These are phyloP conservation scores for Enhydra lutris DNA, from an alignment of 2,113 vertebrate genomes.

Conservation along the genomic window DNA sequence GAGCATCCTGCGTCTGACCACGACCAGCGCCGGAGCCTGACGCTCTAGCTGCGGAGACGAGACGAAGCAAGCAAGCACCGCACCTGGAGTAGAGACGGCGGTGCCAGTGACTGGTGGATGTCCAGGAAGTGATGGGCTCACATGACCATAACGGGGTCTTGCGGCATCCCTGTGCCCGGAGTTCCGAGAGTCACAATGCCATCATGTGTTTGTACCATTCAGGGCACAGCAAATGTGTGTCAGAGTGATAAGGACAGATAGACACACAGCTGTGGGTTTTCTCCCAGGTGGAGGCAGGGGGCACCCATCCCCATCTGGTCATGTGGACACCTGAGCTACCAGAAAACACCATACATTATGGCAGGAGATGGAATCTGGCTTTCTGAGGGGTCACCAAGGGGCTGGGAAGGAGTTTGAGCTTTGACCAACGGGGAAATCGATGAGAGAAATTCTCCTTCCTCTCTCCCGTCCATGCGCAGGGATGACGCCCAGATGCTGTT, in stretches of 20 bases:
- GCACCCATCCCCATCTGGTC: not conserved
- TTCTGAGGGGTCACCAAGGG: not conserved
- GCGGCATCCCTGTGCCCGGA: accelerated
- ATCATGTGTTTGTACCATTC: not conserved
- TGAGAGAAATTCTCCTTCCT: not conserved
- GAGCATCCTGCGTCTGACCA: not conserved
- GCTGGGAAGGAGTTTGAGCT: not conserved
- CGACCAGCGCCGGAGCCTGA: not conserved
- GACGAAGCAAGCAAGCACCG: not conserved
- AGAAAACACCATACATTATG: not conserved
- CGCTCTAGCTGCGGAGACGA: not conserved
- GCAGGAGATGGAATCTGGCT: not conserved
- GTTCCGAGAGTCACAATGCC: not conserved
- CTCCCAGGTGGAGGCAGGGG: not conserved
- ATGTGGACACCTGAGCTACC: not conserved
- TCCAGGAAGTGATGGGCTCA: not conserved
- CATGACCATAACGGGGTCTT: accelerated
- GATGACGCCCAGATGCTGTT: not conserved
- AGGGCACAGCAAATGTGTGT: not conserved
- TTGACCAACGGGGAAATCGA: not conserved
- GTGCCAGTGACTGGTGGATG: not conserved
- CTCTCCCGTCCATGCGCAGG: not conserved
- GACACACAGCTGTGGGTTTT: not conserved
- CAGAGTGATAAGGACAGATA: no score
- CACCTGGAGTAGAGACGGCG: not conserved